phyloP scores from a whole-genome alignment of 2,888 invertebrate genomes.

The Strigamia maritima region DNA sequence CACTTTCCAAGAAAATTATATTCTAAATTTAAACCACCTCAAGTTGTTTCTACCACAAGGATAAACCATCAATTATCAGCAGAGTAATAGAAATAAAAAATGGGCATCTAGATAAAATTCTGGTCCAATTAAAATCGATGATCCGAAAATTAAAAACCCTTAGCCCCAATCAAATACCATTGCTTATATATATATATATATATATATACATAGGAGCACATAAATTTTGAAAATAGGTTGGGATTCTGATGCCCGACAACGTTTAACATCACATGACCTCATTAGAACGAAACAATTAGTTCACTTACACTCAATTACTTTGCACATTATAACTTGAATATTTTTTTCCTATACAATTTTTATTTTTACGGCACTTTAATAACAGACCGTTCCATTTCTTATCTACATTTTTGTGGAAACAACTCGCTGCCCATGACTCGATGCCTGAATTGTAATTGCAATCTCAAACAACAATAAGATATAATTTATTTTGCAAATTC shows the following conservation, averaged over 20 bases:
- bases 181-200: no score
- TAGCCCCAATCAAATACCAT: slow-evolving; percentile 31
- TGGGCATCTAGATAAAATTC: neutral
- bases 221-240: slow-evolving; percentile 24
- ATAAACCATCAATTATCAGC: neutral
- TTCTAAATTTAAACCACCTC: no score
- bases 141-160: neutral
- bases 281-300: neutral
- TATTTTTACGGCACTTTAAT: neutral
- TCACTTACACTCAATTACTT: neutral
- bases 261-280: neutral
- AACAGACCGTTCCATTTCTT: neutral
- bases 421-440: neutral
- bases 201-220: neutral
- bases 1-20: neutral
- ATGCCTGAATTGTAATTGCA: neutral
- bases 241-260: slow-evolving; percentile 18
- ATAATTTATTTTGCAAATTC: slow-evolving; percentile 17
- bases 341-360: neutral
- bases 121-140: neutral
- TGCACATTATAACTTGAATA: neutral
- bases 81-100: neutral
- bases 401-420: neutral
- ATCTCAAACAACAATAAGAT: slow-evolving; percentile 7
- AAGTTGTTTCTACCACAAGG: neutral